Evolutionary conservation across 1,140 invertebrate genomes (phyloP).

Genomic region (Amyelois transitella): DNA sequence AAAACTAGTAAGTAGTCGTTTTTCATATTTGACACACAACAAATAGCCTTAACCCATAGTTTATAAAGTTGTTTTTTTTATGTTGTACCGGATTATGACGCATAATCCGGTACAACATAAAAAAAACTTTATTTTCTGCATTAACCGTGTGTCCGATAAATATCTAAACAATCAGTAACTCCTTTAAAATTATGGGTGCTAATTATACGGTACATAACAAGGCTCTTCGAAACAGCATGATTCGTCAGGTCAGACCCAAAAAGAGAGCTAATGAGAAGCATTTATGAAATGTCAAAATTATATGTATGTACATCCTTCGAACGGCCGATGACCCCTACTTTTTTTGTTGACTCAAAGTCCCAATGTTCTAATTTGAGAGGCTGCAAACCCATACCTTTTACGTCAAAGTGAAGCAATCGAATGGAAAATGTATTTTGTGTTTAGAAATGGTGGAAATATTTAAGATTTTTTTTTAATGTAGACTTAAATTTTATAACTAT

Average conservation of each 20-base stretch:
- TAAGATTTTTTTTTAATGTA: neutral
- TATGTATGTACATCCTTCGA: conserved; percentile 28
- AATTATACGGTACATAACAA: conserved; percentile 33
- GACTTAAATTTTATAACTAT: too few relatives aligned
- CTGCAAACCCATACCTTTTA: conserved; percentile 14
- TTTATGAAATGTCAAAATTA: conserved; percentile 56
- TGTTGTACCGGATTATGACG: too few relatives aligned
- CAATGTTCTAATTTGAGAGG: conserved; percentile 31
- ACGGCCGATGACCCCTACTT: conserved; percentile 31
- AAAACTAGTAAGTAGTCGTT: too few relatives aligned
- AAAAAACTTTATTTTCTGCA: neutral
- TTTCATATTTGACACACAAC: too few relatives aligned
- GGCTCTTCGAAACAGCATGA: conserved; percentile 27
- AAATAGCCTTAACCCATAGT: too few relatives aligned
- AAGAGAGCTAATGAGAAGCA: conserved; percentile 51
- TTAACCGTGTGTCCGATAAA: neutral
- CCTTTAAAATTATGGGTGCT: neutral
- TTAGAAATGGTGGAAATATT: neutral
- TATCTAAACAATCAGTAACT: neutral
- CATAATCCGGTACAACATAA: too few relatives aligned
- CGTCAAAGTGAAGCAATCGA: conserved; percentile 19
- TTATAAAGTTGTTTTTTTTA: too few relatives aligned
- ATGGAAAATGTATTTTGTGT: conserved; percentile 15
- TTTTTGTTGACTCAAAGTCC: conserved; percentile 28
- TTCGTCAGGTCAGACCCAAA: conserved; percentile 28